Conservation (phyloP, 92 coral and sea anemone species). For the Muricea muricata region DNA sequence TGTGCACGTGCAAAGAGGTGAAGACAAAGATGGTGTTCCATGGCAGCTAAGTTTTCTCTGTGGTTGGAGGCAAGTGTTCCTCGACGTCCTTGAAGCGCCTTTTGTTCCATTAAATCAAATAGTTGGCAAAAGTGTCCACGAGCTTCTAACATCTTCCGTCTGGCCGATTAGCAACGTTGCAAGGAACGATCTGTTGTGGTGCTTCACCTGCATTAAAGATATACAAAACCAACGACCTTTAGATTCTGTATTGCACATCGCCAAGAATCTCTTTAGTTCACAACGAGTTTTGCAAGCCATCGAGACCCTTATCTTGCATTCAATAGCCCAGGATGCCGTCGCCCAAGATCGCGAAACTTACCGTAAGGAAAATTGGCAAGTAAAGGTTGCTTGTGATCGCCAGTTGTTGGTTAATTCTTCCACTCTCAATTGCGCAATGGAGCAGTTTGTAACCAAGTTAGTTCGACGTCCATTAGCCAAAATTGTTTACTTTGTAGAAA, state of each 20-base stretch:
- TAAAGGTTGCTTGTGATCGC: slow-evolving; percentile 86
- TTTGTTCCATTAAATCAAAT: slow-evolving; percentile 69
- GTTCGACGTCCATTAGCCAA: slow-evolving; percentile 81
- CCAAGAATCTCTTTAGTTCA: slow-evolving; percentile 56
- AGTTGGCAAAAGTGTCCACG: slow-evolving; percentile 59
- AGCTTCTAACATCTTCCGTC: slow-evolving; percentile 63
- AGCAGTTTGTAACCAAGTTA: slow-evolving; percentile 74
- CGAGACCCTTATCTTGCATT: slow-evolving; percentile 61
- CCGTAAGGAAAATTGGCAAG: slow-evolving; percentile 70
- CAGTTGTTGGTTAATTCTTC: slow-evolving; percentile 81
- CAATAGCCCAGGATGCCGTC: slow-evolving; percentile 56
- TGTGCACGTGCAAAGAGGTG: slow-evolving; percentile 82
- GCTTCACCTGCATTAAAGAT: slow-evolving; percentile 90
- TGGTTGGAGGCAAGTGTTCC: slow-evolving; percentile 91
- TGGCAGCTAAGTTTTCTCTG: slow-evolving; percentile 97
- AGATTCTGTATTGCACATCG: slow-evolving; percentile 57
- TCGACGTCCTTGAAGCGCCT: slow-evolving; percentile 85
- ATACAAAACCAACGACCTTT: slow-evolving; percentile 59
- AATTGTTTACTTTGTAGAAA: slow-evolving; percentile 85
- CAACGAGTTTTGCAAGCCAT: slow-evolving; percentile 48
- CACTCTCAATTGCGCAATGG: slow-evolving; percentile 83
- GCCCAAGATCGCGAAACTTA: neutral
- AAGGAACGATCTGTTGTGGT: slow-evolving; percentile 83
- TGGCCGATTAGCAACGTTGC: slow-evolving; percentile 77
- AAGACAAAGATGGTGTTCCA: slow-evolving; percentile 46